Evolutionary conservation across 2,113 vertebrate genomes (phyloP).

Genomic region (Phalacrocorax carbo): DNA sequence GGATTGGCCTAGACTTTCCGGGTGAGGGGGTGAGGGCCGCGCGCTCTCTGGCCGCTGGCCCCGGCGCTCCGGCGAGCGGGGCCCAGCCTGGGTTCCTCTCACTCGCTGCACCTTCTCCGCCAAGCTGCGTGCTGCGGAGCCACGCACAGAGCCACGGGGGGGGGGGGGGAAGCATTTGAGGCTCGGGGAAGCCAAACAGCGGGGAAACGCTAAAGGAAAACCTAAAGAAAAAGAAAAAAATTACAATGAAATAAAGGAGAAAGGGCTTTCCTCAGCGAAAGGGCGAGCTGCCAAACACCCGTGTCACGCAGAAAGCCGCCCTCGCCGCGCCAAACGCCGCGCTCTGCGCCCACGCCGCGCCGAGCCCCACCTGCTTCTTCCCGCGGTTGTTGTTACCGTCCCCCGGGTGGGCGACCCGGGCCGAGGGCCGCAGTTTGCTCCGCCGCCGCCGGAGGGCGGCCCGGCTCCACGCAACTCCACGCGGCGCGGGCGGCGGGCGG

Average conservation of each 20-base stretch:
- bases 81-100: background rate
- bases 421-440: background rate
- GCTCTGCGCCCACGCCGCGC: background rate
- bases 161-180: background rate
- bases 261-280: background rate
- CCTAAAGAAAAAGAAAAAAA: background rate
- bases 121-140: background rate
- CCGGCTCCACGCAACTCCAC: slow-evolving; percentile 43
- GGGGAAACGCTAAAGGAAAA: background rate
- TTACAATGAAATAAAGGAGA: background rate
- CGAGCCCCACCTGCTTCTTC: background rate
- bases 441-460: slow-evolving; percentile 75
- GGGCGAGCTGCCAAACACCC: background rate
- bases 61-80: background rate
- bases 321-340: background rate
- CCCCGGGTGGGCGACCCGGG: background rate
- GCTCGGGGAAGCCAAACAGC: background rate
- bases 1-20: background rate
- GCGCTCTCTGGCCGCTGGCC: background rate
- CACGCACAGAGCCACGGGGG: background rate
- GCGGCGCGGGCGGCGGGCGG: no score
- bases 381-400: background rate
- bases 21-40: background rate
- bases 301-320: background rate
- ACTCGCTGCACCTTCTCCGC: background rate